Evolutionary conservation across 2,888 invertebrate genomes (phyloP), one percentile per base, ranked within the genome.

Genomic region (Dinocampus coccinellae): DNA sequence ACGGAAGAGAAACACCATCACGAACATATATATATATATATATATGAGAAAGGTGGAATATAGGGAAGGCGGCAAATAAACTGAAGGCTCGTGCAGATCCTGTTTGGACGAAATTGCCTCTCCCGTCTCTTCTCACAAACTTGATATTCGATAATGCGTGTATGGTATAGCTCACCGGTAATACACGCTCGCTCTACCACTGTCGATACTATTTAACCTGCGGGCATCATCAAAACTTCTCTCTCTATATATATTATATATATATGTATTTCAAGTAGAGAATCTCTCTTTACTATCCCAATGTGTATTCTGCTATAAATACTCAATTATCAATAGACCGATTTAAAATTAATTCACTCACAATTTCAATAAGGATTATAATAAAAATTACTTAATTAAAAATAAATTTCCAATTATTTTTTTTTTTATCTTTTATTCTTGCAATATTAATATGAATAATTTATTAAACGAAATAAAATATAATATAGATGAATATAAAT

Each of bases 111-210:
- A 26, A 55, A 55, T 55, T 55, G 55, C 55, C 55, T 55, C 26
- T 22, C 55, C 2, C 26, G 13, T 22, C 55, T 26, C 55, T 24
- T 53, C 53, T 26, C 13, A 24, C 55, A 26, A 55, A 47, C 47
- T 16, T 26, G 55, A 24, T 55, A 11, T 26, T 55, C 55, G 55
- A 55, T 55, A 55, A 55, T 55, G 55, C 55, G 55, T 22, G 24
- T 29, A 29, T n/a, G n/a, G n/a, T 16, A 47, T 47, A 47, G 55
- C 26, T 13, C 55, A 24, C 55, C 13, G 26, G 55, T 55, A 55
- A 24, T 26, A 26, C 55, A 55, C 24, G 55, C 26, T 22, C 13
- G n/a, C 26, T 22, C 11, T n/a, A n/a, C 24, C 55, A 55, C 55
- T 7, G n/a, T n/a, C 55, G 55, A 55, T 55, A 55, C 55, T 7